Evolutionary conservation across 2,888 invertebrate genomes (phyloP).

Genomic region (Lithophane semibrunnea): DNA sequence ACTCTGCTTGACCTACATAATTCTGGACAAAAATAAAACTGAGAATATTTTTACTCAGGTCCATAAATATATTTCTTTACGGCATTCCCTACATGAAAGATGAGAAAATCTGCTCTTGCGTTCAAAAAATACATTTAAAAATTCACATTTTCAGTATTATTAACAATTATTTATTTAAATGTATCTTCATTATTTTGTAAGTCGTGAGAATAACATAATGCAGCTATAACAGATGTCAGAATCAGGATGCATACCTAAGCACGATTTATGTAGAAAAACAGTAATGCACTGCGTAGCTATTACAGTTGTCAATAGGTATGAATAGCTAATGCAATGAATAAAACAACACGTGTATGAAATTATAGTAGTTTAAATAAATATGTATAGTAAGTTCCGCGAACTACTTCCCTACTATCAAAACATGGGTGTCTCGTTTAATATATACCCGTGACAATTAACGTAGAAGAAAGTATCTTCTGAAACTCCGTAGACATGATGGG

Average conservation of each 20-base stretch:
- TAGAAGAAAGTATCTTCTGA: neutral
- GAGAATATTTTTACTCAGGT: conserved; percentile 56
- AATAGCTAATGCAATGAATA: conserved; percentile 65
- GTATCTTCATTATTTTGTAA: neutral
- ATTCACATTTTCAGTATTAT: neutral
- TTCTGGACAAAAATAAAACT: conserved; percentile 61
- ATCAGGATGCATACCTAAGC: conserved; percentile 43
- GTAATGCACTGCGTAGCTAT: conserved; percentile 39
- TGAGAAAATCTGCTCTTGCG: conserved; percentile 30
- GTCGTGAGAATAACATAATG: conserved; percentile 37
- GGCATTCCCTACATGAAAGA: conserved; percentile 47
- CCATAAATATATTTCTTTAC: conserved; percentile 63
- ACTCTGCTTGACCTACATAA: conserved; percentile 61
- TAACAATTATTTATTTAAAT: neutral
- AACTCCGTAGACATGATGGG: neutral
- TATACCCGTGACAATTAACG: conserved; percentile 25
- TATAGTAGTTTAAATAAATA: conserved; percentile 45
- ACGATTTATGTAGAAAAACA: conserved; percentile 64
- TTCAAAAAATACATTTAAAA: conserved; percentile 7
- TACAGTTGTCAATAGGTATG: conserved; percentile 54
- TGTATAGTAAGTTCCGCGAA: conserved; percentile 54
- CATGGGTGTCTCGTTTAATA: conserved; percentile 48
- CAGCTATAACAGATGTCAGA: conserved; percentile 39
- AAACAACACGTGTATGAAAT: conserved; percentile 66
- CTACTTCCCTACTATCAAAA: conserved; percentile 30